Conservation (phyloP, 2,113 vertebrate genomes). For the Grantiella picta region DNA sequence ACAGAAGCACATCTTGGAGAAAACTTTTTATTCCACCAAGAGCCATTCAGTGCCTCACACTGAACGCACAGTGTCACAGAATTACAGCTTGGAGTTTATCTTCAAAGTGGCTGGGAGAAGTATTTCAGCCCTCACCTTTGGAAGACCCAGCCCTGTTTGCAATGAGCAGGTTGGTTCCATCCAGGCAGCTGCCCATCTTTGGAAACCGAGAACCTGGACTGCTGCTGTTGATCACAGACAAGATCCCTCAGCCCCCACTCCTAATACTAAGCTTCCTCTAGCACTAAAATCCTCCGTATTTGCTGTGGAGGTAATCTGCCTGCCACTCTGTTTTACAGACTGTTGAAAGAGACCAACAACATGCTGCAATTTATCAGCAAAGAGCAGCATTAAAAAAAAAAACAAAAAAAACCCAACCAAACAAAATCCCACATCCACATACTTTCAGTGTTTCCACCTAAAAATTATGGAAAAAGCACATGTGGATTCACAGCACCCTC, state of each 20-base stretch:
- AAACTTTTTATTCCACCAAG: not conserved
- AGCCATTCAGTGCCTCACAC: not conserved
- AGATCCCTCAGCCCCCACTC: not conserved
- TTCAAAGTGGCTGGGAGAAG: not conserved
- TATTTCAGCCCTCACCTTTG: not conserved
- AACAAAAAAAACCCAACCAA: not conserved
- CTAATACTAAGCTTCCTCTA: not conserved
- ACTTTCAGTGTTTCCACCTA: not conserved
- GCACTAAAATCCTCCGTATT: not conserved
- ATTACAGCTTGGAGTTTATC: not conserved
- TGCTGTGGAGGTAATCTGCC: not conserved
- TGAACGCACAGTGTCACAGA: not conserved
- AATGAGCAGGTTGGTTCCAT: not conserved
- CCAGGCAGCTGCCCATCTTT: not conserved
- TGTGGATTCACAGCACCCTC: conserved; percentile 10
- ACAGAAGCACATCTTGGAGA: not conserved
- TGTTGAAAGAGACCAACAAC: not conserved
- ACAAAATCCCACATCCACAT: not conserved
- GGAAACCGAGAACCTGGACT: not conserved
- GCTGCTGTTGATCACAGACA: not conserved
- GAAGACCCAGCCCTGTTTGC: not conserved
- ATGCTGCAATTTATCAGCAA: not conserved
- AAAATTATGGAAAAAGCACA: not conserved
- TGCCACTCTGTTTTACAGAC: not conserved
- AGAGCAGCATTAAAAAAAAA: not conserved